Evolutionary conservation across 2,888 invertebrate species (phyloP), one percentile per base, ranked within the genome.

Genomic region (Ichneumoninae sp.): DNA sequence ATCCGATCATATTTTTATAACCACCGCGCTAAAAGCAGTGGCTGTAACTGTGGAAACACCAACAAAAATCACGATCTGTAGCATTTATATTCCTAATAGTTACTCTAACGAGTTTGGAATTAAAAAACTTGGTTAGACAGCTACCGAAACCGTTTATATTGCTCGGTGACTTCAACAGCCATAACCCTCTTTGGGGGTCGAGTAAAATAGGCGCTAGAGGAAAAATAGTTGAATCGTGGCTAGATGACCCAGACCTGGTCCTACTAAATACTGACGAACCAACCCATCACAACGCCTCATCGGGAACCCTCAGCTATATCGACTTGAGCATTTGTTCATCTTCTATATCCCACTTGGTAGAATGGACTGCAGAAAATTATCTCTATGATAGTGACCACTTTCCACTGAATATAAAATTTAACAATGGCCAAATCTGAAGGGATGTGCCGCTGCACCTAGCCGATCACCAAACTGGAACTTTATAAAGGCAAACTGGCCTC

Each of bases 91-190:
- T 0, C 84, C 86, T 8, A 86, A 86, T 8, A 44, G 10, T 10
- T 44, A 10, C 44, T 8, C 1, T 44, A 0, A 44, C 44, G 10
- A 10, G 1, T 0, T 5, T 44, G 5, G 86, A 87, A 65, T 26
- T 89, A 13, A 22, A 68, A 16, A 33, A 86, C 33, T 8, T 87
- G 7, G 79, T 86, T 0, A 44, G 81, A 7, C 85, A 89, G 80
- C 78, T 90, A 0, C 89, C 88, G 3, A 76, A 83, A 72, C 89
- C 88, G 5, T 85, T 83, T 22, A 82, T 90, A 7, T 60, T 89
- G 1, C 33, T 88, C 5, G 89, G 36, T 7, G 36, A 36, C 36
- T 36, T 36, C 6, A 36, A 36, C 36, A 36, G 36, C 36, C 7
- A 36, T 52, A 83, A 81, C 60, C 19, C 62, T 0, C 7, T 86